Conservation (phyloP, 2,113 vertebrate genomes). For the Charadrius vociferus region DNA sequence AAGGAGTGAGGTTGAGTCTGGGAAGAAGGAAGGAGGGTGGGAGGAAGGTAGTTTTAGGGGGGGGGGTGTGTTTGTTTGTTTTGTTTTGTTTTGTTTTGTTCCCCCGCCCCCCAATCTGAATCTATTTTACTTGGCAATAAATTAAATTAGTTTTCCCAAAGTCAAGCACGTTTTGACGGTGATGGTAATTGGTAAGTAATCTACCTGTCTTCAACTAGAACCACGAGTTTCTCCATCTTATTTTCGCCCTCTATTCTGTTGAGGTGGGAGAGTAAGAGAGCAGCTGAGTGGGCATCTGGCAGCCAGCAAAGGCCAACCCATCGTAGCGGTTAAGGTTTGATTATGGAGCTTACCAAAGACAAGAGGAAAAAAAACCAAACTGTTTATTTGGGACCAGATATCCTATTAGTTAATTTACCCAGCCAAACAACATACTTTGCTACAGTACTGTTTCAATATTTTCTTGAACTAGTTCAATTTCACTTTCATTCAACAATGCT, state of each 20-base stretch:
- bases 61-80: too few species aligned
- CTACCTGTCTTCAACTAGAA: not conserved
- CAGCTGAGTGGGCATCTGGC: not conserved
- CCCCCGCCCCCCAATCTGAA: too few species aligned
- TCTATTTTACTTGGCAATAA: not conserved
- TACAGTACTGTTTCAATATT: not conserved
- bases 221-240: not conserved
- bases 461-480: not conserved
- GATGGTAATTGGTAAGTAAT: not conserved
- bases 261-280: not conserved
- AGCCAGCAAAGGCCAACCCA: not conserved
- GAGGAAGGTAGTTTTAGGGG: not conserved
- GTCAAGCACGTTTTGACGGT: not conserved
- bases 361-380: not conserved
- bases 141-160: not conserved
- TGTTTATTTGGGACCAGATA: not conserved
- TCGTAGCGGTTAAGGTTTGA: accelerated
- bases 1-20: not conserved
- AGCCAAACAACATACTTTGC: not conserved
- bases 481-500: not conserved
- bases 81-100: not conserved
- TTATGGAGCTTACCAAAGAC: not conserved
- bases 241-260: not conserved
- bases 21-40: not conserved
- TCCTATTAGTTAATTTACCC: not conserved